Evolutionary conservation across 2,113 vertebrate genomes (phyloP), one percentile per base, ranked within the genome.

Genomic region (Cromileptes altivelis): DNA sequence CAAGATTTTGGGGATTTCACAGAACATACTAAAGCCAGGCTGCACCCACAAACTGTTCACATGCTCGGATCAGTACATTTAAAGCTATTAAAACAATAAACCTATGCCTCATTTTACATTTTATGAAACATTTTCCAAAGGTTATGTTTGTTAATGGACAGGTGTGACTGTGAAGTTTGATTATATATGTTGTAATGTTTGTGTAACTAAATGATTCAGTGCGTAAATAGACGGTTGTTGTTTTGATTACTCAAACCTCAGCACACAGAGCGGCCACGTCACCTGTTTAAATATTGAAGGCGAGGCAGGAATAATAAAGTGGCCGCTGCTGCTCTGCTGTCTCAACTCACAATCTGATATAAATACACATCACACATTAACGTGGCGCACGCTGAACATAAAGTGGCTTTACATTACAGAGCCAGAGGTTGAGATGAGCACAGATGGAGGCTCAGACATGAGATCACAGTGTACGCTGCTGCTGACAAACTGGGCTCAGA

Each of bases 271-370:
- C 30, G n/a, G 23, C 10, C 37, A 5, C 33, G 3, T 6, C 73
- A 53, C 70, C 60, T 78, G 63, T 87, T 87, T 77, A 49, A 86
- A 86, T 79, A 86, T 71, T 81, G 47, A 86, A 79, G 70, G 53
- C 58, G 17, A 0, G 17, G 23, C 63, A 56, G 64, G 57, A 77
- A 49, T 40, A 82, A 70, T 9, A 55, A 74, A 55, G 73, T 80
- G 72, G 42, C 53, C 63, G 53, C 58, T 6, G 50, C 61, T 53
- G 50, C 61, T 53, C 40, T 61, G 27, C n/a, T 6, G 52, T 27
- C 42, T 67, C 23, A 67, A 67, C 64, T 3, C n/a, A 47, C 40
- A 68, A 5, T 45, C 27, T 4, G 57, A 42, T 64, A 49, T 45
- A 30, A 15, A 33, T 3, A 21, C 1, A 40, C 23, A 15, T 11